Percentiles rank a stretch among this genome's conserved stretches.
phyloP scores from a whole-genome alignment of 2,888 invertebrate genomes.

The Nomada lathburiana region DNA sequence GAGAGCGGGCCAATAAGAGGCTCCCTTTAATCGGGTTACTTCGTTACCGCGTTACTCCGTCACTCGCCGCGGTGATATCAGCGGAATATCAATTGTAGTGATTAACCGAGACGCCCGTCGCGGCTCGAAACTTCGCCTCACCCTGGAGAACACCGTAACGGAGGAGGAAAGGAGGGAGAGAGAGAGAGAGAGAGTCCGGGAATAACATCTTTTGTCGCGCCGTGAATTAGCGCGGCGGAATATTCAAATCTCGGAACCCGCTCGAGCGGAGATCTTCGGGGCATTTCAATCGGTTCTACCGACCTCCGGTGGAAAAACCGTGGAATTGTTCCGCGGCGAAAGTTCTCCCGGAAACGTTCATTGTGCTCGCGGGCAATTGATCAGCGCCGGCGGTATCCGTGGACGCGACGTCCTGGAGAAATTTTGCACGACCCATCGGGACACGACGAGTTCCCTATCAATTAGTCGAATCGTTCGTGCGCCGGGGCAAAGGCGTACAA shows the following conservation, averaged over 20 bases:
- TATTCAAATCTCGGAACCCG: conserved; percentile 76
- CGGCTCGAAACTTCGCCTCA: conserved; percentile 74
- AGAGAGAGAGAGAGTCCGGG: conserved; percentile 52
- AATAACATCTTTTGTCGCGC: conserved; percentile 82
- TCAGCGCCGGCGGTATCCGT: background rate
- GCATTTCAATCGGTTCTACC: conserved; percentile 73
- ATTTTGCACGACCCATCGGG: conserved; percentile 7
- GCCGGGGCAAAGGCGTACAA: conserved; percentile 49
- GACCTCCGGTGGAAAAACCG: background rate
- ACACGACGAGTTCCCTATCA: conserved; percentile 29
- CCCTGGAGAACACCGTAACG: conserved; percentile 34
- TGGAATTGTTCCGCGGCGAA: conserved; percentile 15
- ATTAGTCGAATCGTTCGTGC: conserved; percentile 48
- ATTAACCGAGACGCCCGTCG: conserved; percentile 82
- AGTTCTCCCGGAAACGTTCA: too few relatives aligned
- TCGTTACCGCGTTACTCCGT: conserved; percentile 83
- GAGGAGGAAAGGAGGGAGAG: conserved; percentile 51
- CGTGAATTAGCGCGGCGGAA: conserved; percentile 75
- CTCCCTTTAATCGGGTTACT: conserved; percentile 82
- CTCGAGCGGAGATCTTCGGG: conserved; percentile 54
- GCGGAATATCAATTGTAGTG: conserved; percentile 85
- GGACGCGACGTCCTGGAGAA: background rate
- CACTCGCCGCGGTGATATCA: conserved; percentile 82
- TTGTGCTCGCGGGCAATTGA: too few relatives aligned
- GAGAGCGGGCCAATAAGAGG: conserved; percentile 81